These are phyloP conservation scores for Carduelis carduelis DNA, from an alignment of 2,797 vertebrate species.

Conservation along the genomic window DNA sequence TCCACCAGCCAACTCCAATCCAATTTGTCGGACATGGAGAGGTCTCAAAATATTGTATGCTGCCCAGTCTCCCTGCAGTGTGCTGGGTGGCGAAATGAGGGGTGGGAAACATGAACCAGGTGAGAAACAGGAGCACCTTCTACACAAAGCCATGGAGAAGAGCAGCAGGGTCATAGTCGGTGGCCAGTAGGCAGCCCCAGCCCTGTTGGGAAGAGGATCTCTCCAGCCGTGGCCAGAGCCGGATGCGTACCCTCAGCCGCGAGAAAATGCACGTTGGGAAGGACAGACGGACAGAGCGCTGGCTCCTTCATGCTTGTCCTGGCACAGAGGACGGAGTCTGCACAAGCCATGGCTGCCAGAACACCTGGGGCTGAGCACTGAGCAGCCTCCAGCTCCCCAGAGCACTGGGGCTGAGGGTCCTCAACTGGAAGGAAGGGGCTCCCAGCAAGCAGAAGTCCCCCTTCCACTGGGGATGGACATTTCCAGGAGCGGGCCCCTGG, in stretches of 20 bases:
- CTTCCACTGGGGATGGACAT: accelerated
- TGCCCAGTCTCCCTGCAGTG: neutral
- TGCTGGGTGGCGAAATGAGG: neutral
- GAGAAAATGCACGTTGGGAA: neutral
- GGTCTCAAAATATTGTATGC: neutral
- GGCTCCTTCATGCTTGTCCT: neutral
- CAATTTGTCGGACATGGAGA: neutral
- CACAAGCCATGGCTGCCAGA: neutral
- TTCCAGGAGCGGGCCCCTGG: neutral
- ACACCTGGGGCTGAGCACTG: accelerated
- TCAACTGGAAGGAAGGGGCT: neutral
- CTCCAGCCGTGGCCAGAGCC: neutral
- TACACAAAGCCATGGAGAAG: accelerated
- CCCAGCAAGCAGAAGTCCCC: neutral
- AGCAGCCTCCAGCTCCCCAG: neutral
- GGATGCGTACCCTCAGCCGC: neutral
- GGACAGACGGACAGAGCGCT: neutral
- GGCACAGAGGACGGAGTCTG: neutral
- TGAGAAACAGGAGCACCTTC: neutral
- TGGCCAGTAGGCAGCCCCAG: neutral
- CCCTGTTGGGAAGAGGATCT: neutral
- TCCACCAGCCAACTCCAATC: slow-evolving; percentile 57
- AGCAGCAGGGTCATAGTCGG: neutral
- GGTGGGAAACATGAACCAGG: neutral
- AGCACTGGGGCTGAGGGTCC: accelerated